phyloP scores from a whole-genome alignment of 1,140 invertebrate genomes.

The Cyrtorhinus lividipennis region DNA sequence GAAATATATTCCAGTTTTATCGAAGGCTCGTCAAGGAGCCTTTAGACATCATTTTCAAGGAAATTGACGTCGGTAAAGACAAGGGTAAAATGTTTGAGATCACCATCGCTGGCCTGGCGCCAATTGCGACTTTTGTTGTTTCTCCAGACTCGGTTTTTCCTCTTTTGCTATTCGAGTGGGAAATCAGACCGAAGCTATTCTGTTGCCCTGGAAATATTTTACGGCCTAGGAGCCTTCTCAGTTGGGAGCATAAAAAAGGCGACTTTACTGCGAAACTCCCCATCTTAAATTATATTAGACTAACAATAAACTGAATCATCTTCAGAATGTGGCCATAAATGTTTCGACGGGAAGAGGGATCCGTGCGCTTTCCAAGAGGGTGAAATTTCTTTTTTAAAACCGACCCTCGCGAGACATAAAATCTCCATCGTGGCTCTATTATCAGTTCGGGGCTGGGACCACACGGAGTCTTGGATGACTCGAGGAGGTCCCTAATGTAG shows the following conservation, averaged over 20 bases:
- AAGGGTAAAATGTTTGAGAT: no score
- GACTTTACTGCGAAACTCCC: slow-evolving; percentile 1
- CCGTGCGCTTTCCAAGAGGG: neutral
- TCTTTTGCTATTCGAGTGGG: neutral
- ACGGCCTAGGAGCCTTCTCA: neutral
- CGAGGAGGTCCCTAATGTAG: neutral
- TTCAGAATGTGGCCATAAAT: slow-evolving; percentile 3
- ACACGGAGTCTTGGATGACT: neutral
- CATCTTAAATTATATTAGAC: slow-evolving; percentile 5
- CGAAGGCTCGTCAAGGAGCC: no score
- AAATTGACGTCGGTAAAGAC: no score
- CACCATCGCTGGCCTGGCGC: no score
- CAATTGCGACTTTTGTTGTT: no score
- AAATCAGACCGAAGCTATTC: neutral
- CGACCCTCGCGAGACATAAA: neutral
- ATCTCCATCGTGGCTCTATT: neutral
- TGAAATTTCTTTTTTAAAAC: neutral
- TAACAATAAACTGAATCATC: slow-evolving; percentile 10
- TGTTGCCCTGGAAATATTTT: neutral
- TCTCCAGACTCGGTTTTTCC: no score
- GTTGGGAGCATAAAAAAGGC: slow-evolving; percentile 2
- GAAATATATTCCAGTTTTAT: no score
- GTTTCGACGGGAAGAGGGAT: neutral
- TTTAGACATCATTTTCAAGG: no score
- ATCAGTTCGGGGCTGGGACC: neutral